Evolutionary conservation across 1,140 invertebrate genomes (phyloP).

Genomic region (Orchesella cincta): DNA sequence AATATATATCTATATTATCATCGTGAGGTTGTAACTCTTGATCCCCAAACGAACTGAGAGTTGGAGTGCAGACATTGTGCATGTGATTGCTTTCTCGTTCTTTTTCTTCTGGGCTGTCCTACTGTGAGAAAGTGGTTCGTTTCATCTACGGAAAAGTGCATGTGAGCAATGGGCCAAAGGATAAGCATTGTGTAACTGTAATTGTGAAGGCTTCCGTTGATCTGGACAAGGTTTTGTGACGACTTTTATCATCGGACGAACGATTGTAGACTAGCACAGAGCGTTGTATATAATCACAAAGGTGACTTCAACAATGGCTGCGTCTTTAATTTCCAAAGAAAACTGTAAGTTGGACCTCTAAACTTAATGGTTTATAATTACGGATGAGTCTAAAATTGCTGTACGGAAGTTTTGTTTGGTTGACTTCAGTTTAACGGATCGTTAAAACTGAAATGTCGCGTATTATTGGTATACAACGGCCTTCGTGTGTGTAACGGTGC

Average conservation of each 20-base stretch:
- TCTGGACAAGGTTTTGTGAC: not conserved
- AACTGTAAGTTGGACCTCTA: constrained; percentile 8
- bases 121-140: constrained; percentile 14
- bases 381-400: no score
- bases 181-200: no score
- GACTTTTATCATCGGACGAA: not conserved
- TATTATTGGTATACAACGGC: no score
- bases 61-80: not conserved
- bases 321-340: not conserved
- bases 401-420: no score
- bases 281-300: not conserved
- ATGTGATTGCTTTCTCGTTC: not conserved
- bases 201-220: not conserved
- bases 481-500: no score
- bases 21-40: not conserved
- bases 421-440: no score
- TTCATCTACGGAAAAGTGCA: not conserved
- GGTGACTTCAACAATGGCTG: not conserved
- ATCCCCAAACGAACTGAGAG: no score
- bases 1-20: not conserved
- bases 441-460: no score
- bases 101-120: not conserved
- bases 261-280: not conserved
- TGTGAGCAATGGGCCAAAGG: no score
- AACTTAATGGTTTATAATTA: no score